Evolutionary conservation across 2,113 vertebrate genomes (phyloP).

Genomic region (Aegotheles bennettii): DNA sequence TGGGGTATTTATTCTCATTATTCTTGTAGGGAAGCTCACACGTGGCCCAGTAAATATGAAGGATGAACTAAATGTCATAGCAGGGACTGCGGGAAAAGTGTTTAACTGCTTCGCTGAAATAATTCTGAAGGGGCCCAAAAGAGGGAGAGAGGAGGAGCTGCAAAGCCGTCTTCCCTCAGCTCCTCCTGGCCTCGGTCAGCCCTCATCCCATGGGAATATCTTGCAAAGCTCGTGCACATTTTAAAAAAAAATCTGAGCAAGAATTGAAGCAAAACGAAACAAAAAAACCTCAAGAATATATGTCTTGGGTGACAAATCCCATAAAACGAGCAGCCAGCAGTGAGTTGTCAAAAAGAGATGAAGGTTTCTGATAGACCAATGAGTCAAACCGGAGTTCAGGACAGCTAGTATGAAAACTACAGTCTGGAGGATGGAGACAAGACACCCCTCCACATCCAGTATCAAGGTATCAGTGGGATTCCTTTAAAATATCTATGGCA

Average conservation of each 20-base stretch:
- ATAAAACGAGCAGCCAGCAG: not conserved
- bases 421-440: not conserved
- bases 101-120: slow-evolving; percentile 30
- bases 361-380: not conserved
- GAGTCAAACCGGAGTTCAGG: not conserved
- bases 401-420: not conserved
- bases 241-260: not conserved
- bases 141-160: not conserved
- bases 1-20: slow-evolving; percentile 4
- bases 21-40: not conserved
- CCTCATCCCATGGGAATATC: not conserved
- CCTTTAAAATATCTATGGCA: not conserved
- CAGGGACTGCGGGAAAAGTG: not conserved
- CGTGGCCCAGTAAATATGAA: slow-evolving; percentile 5
- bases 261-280: not conserved
- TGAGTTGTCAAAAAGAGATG: not conserved
- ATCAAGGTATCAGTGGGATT: not conserved
- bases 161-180: slow-evolving; percentile 12
- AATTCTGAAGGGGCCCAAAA: slow-evolving; percentile 21
- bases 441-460: not conserved
- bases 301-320: not conserved
- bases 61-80: slow-evolving; percentile 17
- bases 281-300: not conserved
- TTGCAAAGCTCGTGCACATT: not conserved
- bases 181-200: not conserved